These are phyloP conservation scores for Belonocnema kinseyi DNA, from an alignment of 1,140 invertebrate species.

Conservation along the genomic window DNA sequence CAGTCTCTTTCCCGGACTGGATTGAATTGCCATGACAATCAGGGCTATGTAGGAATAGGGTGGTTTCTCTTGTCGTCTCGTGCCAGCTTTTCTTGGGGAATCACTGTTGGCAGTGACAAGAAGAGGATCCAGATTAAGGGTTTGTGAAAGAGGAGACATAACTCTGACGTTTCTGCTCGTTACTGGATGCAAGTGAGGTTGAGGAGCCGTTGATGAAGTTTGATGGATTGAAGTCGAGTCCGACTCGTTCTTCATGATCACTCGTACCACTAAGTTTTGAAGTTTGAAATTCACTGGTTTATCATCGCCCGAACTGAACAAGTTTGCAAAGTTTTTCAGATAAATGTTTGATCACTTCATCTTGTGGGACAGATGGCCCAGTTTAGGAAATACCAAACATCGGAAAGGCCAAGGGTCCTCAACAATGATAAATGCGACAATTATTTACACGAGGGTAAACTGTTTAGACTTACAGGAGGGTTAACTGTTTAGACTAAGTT, in stretches of 20 bases:
- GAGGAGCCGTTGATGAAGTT: conserved; percentile 33
- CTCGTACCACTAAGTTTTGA: conserved; percentile 4
- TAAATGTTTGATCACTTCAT: not conserved
- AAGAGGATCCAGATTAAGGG: conserved; percentile 51
- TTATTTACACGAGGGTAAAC: not conserved
- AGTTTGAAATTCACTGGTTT: not conserved
- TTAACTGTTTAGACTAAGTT: not conserved
- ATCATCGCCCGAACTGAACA: not conserved
- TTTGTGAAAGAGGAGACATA: conserved; percentile 42
- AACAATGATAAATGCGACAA: not conserved
- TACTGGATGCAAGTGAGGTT: conserved; percentile 35
- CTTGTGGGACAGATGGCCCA: not conserved
- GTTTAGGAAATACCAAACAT: not conserved
- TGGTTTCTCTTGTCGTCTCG: conserved; percentile 93
- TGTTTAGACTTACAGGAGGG: not conserved
- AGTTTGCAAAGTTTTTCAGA: not conserved
- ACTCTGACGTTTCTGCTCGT: conserved; percentile 32
- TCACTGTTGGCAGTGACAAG: conserved; percentile 45
- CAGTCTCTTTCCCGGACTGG: conserved; percentile 88
- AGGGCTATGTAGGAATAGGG: conserved; percentile 98
- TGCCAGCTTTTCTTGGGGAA: conserved; percentile 74
- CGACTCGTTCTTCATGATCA: conserved; percentile 61
- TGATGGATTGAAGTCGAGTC: conserved; percentile 51
- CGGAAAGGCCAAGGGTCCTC: not conserved
- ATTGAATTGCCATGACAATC: conserved; percentile 98